A percentile compares a stretch with the other conserved stretches of the same genome.
phyloP scores from a whole-genome alignment of 1,140 invertebrate species.

The Zaprionus taronus region DNA sequence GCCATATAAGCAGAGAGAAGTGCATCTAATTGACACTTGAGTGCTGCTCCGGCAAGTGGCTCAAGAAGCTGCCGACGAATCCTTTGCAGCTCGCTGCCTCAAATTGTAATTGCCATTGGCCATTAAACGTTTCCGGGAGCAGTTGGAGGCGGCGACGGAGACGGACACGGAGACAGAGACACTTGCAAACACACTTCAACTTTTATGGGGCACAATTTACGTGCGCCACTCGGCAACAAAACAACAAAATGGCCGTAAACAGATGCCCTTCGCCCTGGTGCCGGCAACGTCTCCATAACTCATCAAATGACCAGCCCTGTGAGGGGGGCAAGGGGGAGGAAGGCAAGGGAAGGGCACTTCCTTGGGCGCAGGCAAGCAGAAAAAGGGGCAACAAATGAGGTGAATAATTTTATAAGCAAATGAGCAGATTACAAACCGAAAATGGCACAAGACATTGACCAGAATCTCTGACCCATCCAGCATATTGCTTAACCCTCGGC shows the following conservation, averaged over 20 bases:
- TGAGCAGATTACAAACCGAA: slow-evolving; percentile 80
- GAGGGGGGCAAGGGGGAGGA: slow-evolving; percentile 12
- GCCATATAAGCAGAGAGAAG: slow-evolving; percentile 59
- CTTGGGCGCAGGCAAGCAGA: slow-evolving; percentile 65
- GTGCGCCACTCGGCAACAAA: slow-evolving; percentile 67
- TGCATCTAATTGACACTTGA: slow-evolving; percentile 82
- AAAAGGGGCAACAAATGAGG: slow-evolving; percentile 80
- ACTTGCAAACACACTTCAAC: slow-evolving; percentile 47
- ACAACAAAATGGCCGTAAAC: slow-evolving; percentile 74
- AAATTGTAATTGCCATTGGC: slow-evolving; percentile 79
- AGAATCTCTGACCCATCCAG: slow-evolving; percentile 52
- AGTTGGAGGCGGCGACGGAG: neutral
- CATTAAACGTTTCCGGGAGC: slow-evolving; percentile 70
- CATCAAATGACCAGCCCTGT: slow-evolving; percentile 57
- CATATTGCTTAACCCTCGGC: slow-evolving; percentile 16
- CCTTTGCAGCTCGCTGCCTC: slow-evolving; percentile 43
- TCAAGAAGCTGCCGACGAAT: slow-evolving; percentile 46
- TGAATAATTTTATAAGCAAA: slow-evolving; percentile 82
- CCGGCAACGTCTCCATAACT: slow-evolving; percentile 50
- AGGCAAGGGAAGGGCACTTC: neutral
- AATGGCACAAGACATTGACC: slow-evolving; percentile 70
- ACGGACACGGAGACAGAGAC: slow-evolving; percentile 19
- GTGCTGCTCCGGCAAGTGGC: slow-evolving; percentile 61
- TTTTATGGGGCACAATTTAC: slow-evolving; percentile 67
- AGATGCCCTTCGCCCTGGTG: slow-evolving; percentile 45